These are phyloP conservation scores for Carollia perspicillata DNA, from an alignment of 2,113 vertebrate species.

Conservation along the genomic window DNA sequence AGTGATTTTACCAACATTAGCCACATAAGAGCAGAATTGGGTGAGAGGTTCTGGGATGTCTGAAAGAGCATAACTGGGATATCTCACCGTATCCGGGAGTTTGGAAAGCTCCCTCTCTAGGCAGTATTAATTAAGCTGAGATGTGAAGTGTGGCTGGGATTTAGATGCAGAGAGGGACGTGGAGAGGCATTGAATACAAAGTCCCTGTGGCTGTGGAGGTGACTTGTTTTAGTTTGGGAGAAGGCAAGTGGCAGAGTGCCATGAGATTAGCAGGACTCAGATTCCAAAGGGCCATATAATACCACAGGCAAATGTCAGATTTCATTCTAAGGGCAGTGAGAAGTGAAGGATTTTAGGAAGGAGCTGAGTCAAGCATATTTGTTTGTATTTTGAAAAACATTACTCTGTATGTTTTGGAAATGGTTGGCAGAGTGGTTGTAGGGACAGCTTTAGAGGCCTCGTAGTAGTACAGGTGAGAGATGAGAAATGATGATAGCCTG, in stretches of 20 bases:
- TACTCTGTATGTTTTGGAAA: not conserved
- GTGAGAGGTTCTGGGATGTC: not conserved
- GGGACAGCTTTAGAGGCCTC: not conserved
- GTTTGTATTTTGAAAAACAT: constrained; percentile 12
- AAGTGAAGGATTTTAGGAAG: not conserved
- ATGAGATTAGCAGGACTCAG: not conserved
- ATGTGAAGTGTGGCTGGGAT: not conserved
- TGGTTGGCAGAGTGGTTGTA: not conserved
- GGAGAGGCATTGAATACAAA: too few species aligned
- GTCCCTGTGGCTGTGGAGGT: not conserved
- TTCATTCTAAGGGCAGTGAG: not conserved
- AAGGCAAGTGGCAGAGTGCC: not conserved
- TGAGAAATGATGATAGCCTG: not conserved
- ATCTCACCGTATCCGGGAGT: not conserved
- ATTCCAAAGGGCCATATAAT: not conserved
- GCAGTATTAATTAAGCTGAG: not conserved
- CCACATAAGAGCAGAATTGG: not conserved
- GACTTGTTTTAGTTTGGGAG: not conserved
- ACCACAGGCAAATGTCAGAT: not conserved
- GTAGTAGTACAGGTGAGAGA: not conserved
- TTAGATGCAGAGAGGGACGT: not conserved
- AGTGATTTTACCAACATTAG: not conserved
- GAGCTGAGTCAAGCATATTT: not conserved
- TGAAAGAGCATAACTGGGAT: not conserved
- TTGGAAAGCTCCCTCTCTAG: not conserved